Conservation (phyloP, 2,797 vertebrate species). For the Molossus molossus region DNA sequence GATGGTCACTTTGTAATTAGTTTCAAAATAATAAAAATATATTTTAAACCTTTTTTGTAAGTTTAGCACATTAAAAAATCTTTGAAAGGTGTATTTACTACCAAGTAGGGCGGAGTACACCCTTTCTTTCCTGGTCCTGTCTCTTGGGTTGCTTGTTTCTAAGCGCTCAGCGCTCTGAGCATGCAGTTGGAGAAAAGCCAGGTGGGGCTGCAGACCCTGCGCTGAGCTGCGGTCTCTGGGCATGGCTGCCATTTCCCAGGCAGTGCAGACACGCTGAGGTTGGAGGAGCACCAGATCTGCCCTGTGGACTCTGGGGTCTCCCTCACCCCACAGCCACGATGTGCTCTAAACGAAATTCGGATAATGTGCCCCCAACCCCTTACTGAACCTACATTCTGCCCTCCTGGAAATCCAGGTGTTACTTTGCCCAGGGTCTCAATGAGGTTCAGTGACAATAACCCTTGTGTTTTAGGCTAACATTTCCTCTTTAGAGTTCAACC, state of each 20-base stretch:
- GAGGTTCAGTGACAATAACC: background rate
- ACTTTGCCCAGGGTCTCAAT: background rate
- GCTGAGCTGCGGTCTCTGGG: background rate
- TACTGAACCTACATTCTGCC: background rate
- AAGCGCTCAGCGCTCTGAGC: background rate
- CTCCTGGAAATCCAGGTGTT: slow-evolving; percentile 3
- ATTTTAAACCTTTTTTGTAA: slow-evolving; percentile 5
- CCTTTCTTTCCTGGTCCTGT: background rate
- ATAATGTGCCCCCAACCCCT: background rate
- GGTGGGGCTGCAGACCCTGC: background rate
- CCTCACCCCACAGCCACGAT: background rate
- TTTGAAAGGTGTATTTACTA: background rate
- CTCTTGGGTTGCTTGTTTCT: background rate
- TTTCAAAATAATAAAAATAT: slow-evolving; percentile 1
- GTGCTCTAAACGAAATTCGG: background rate
- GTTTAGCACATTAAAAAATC: background rate
- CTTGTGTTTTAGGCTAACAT: background rate
- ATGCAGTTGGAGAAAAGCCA: background rate
- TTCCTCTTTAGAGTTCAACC: background rate
- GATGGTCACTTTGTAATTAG: background rate
- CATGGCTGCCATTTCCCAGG: background rate
- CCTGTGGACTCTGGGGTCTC: background rate
- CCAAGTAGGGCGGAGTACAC: background rate
- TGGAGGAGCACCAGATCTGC: background rate
- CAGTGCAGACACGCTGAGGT: background rate